phyloP scores from a whole-genome alignment of 2,113 vertebrate species.

The Cyanistes caeruleus region DNA sequence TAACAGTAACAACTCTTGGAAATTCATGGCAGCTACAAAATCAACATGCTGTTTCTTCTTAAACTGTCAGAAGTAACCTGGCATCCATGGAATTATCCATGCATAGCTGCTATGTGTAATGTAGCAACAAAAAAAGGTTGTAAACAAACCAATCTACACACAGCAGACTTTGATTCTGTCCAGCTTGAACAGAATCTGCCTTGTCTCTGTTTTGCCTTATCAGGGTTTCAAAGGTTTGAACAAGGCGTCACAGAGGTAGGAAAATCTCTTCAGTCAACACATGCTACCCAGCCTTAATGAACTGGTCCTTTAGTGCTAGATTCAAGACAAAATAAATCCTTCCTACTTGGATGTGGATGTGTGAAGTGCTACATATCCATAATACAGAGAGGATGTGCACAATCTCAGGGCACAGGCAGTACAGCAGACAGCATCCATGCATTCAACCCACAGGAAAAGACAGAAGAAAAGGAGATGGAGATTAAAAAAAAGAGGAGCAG shows the following conservation, averaged over 20 bases:
- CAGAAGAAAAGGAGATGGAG: neutral
- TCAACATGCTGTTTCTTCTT: neutral
- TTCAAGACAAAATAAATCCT: neutral
- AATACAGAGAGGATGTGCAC: neutral
- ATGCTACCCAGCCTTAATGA: neutral
- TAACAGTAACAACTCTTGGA: neutral
- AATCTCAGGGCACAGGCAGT: neutral
- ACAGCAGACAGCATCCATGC: neutral
- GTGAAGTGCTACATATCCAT: slow-evolving; percentile 40
- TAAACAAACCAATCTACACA: neutral
- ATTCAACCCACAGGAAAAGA: neutral
- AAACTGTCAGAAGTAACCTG: neutral
- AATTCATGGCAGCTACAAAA: neutral
- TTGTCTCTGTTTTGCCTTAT: neutral
- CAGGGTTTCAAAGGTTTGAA: neutral
- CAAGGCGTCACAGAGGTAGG: neutral
- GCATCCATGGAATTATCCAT: neutral
- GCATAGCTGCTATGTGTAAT: neutral
- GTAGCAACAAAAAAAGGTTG: neutral
- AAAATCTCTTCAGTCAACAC: neutral
- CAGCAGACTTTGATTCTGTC: neutral
- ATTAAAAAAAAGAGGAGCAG: neutral
- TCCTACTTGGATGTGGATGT: neutral
- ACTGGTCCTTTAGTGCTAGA: neutral
- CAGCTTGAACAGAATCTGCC: too few species aligned